Evolutionary conservation across 2,113 vertebrate genomes (phyloP).

Genomic region (Caranx ignobilis): DNA sequence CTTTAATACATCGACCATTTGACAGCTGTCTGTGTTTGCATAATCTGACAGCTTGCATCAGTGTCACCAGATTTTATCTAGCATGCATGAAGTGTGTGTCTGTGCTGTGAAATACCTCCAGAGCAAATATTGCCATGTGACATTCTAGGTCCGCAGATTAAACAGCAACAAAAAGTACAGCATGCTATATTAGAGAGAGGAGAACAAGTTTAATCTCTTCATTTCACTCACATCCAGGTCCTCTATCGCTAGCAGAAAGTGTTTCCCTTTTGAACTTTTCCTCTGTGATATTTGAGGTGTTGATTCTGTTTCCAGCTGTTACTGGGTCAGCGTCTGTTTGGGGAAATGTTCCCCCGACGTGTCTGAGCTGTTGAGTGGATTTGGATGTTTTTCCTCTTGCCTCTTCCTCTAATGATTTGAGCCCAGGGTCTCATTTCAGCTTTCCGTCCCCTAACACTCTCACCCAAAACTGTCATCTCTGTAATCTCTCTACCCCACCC

Average conservation of each 20-base stretch:
- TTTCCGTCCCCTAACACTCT: slow-evolving; percentile 51
- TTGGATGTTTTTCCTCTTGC: slow-evolving; percentile 66
- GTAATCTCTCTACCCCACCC: neutral
- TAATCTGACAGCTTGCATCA: slow-evolving; percentile 15
- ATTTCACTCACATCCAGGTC: slow-evolving; percentile 16
- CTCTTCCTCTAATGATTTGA: slow-evolving; percentile 60
- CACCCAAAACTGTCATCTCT: slow-evolving; percentile 60
- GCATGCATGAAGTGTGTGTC: neutral
- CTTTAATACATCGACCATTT: neutral
- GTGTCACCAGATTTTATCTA: neutral
- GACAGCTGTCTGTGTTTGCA: neutral
- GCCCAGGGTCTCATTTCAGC: slow-evolving; percentile 63
- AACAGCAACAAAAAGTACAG: slow-evolving; percentile 33
- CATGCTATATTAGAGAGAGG: slow-evolving; percentile 7
- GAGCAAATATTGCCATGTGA: slow-evolving; percentile 26
- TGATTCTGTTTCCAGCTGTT: slow-evolving; percentile 62
- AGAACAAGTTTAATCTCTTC: slow-evolving; percentile 36
- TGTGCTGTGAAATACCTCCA: neutral
- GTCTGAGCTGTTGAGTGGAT: slow-evolving; percentile 68
- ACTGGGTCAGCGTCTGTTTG: slow-evolving; percentile 62
- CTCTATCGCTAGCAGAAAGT: slow-evolving; percentile 25
- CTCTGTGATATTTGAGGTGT: slow-evolving; percentile 54
- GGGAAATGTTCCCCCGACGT: slow-evolving; percentile 42
- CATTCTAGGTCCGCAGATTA: slow-evolving; percentile 20
- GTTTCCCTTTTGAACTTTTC: slow-evolving; percentile 52